Base-by-base conservation (phyloP, 2,888 invertebrate genomes). In the Girardia tigrina region DNA sequence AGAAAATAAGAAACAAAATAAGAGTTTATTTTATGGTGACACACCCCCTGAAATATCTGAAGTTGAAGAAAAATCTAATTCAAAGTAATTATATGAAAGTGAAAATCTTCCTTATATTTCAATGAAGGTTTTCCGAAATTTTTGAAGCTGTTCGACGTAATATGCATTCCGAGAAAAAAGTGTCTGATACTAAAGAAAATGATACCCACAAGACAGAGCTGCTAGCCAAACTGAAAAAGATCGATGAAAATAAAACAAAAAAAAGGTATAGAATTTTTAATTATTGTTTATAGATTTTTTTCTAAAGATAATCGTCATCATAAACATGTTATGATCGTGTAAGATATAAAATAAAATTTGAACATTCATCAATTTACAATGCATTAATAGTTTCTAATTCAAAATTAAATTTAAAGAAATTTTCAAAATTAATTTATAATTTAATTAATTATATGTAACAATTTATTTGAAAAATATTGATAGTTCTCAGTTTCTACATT, bases 121-220 rank as follows among this genome's bases (percentile, higher is more conserved):
- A 12, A 36, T 56, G n/a, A 56, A 56, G 56, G n/a, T 56, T 56
- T n/a, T 56, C 56, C n/a, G 56, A 56, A 12, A 16, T 56, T 2
- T 56, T 56, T 56, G 56, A 56, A 56, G n/a, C 56, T 56, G 56
- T 56, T 12, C n/a, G 56, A 56, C n/a, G 56, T 20, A 56, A 56
- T n/a, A 56, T 56, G 56, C 56, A 56, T 20, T 20, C n/a, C 4
- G 56, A 56, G 4, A 16, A 6, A 56, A 56, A 56, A 4, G 56
- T 56, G 4, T n/a, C n/a, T n/a, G 56, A 56, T 56, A 36, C 36
- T 16, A 56, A 56, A 6, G 23, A 56, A 20, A 56, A 56, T 56
- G 56, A 56, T 56, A 56, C n/a, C 23, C 56, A 56, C n/a, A 56
- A 56, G 56, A 20, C 56, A 20, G 56, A 56, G n/a, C n/a, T 56